Percentiles rank a stretch among this genome's conserved stretches.
Evolutionary conservation across 2,888 invertebrate species (phyloP).

Genomic region (Zaprionus lineosus): DNA sequence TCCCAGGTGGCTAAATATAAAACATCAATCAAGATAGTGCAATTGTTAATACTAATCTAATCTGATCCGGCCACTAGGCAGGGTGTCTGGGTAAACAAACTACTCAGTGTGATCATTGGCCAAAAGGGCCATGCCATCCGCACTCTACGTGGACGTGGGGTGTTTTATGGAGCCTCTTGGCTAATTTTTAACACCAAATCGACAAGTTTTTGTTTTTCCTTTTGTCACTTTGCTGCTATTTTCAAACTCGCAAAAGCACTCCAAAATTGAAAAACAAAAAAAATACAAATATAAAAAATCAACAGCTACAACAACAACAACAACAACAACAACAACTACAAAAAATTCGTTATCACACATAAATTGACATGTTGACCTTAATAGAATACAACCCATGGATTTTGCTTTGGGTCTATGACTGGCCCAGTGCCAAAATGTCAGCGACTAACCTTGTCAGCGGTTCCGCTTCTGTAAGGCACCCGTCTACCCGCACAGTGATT

Average conservation of each 20-base stretch:
- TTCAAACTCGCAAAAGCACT: too few species aligned
- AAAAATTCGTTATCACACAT: slow-evolving; percentile 36
- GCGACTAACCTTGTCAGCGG: slow-evolving; percentile 41
- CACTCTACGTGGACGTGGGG: too few species aligned
- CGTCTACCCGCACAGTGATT: slow-evolving; percentile 28
- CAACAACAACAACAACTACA: slow-evolving; percentile 35
- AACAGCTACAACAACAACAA: not conserved
- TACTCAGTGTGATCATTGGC: slow-evolving; percentile 34
- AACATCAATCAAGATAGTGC: slow-evolving; percentile 65
- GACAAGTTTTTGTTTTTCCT: too few species aligned
- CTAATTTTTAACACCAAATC: not conserved
- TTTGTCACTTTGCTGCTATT: too few species aligned
- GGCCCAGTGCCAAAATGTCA: slow-evolving; percentile 53
- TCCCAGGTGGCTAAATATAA: slow-evolving; percentile 70
- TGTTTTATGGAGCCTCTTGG: too few species aligned
- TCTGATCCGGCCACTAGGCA: slow-evolving; percentile 68
- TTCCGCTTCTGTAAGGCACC: slow-evolving; percentile 54
- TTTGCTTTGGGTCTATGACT: slow-evolving; percentile 30
- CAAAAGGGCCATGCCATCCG: too few species aligned
- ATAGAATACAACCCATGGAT: slow-evolving; percentile 22
- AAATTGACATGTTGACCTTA: slow-evolving; percentile 68
- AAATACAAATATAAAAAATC: slow-evolving; percentile 4
- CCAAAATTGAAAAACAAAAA: slow-evolving; percentile 13
- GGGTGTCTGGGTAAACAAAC: slow-evolving; percentile 76
- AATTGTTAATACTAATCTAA: slow-evolving; percentile 55